These are phyloP conservation scores for Anoura caudifer DNA, from an alignment of 2,113 vertebrate genomes.

Conservation along the genomic window DNA sequence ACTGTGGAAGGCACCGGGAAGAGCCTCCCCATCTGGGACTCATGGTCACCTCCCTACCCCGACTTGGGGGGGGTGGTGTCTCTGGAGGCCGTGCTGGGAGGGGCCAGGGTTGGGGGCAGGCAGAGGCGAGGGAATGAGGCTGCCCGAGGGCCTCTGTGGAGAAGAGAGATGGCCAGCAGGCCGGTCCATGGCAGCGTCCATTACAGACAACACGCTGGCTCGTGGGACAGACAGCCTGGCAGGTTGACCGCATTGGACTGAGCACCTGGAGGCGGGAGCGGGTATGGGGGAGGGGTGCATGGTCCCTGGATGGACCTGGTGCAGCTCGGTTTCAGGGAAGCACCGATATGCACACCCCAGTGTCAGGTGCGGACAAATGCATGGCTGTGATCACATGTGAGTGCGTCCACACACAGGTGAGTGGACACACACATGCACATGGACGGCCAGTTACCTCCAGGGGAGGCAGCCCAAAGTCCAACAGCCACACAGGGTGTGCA, in stretches of 20 bases:
- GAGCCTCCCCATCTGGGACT: not conserved
- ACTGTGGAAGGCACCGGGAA: not conserved
- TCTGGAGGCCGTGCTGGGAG: not conserved
- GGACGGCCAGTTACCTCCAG: rapidly evolving
- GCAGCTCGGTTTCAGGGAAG: rapidly evolving
- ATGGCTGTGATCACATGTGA: rapidly evolving
- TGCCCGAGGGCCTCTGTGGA: not conserved
- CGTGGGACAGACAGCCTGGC: rapidly evolving
- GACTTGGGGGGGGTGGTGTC: not conserved
- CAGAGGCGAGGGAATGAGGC: rapidly evolving
- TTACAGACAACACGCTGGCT: rapidly evolving
- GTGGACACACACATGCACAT: rapidly evolving
- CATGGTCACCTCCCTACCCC: rapidly evolving
- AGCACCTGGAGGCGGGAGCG: rapidly evolving
- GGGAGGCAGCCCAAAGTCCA: rapidly evolving
- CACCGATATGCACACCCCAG: rapidly evolving
- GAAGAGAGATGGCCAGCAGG: not conserved
- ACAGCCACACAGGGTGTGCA: no score
- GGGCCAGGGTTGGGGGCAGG: rapidly evolving
- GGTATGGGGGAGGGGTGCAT: rapidly evolving
- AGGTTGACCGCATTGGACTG: rapidly evolving
- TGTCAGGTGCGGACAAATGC: no score
- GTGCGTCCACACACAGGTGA: rapidly evolving
- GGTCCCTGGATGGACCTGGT: rapidly evolving
- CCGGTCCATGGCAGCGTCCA: rapidly evolving